These are phyloP conservation scores for Tenthredo livida DNA, from an alignment of 2,888 invertebrate genomes.

Conservation along the genomic window DNA sequence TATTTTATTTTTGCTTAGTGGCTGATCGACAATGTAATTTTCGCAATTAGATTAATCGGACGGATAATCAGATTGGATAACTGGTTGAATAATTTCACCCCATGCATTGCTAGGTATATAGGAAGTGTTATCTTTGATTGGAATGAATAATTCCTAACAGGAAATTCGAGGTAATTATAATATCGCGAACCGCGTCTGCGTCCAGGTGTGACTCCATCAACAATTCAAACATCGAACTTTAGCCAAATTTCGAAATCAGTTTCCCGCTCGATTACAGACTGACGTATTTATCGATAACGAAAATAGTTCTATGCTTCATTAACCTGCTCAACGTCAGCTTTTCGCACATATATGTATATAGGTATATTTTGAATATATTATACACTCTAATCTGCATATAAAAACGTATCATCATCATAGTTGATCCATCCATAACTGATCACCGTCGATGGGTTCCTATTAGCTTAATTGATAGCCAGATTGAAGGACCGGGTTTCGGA, in stretches of 20 bases:
- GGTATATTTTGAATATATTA: neutral
- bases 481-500: conserved; percentile 45
- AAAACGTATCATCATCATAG: neutral
- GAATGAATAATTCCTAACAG: neutral
- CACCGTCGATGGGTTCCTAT: conserved; percentile 42
- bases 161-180: neutral
- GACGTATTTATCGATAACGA: neutral
- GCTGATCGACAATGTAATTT: neutral
- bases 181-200: neutral
- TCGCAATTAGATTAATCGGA: neutral
- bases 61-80: neutral
- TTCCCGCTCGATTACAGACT: neutral
- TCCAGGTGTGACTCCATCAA: neutral
- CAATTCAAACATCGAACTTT: neutral
- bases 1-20: neutral
- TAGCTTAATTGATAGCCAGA: conserved; percentile 54
- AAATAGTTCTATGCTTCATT: neutral
- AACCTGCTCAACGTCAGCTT: neutral
- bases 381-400: neutral
- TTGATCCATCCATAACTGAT: neutral
- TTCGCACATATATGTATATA: neutral
- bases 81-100: neutral
- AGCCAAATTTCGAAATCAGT: neutral
- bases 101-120: neutral
- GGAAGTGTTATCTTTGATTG: neutral